phyloP scores from a whole-genome alignment of 1,140 invertebrate genomes.

The Drosophila auraria region DNA sequence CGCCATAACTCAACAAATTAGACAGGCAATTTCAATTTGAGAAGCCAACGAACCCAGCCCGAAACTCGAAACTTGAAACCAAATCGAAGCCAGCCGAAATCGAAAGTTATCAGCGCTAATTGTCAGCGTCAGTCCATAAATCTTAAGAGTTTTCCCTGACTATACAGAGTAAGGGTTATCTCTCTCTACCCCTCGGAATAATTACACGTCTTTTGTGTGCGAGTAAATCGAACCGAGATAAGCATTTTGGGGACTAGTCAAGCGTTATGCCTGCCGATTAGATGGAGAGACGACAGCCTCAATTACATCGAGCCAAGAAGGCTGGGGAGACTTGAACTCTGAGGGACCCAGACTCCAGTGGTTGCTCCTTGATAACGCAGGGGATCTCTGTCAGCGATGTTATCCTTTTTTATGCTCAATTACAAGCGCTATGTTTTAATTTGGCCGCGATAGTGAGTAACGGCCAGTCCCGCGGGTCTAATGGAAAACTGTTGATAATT shows the following conservation, averaged over 20 bases:
- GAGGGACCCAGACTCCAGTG: background rate
- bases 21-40: slow-evolving; percentile 75
- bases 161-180: slow-evolving; percentile 57
- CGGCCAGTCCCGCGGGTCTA: slow-evolving; percentile 41
- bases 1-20: slow-evolving; percentile 75
- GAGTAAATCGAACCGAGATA: slow-evolving; percentile 51
- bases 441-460: slow-evolving; percentile 58
- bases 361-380: slow-evolving; percentile 42
- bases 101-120: slow-evolving; percentile 74
- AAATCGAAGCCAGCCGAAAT: slow-evolving; percentile 24
- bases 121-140: slow-evolving; percentile 70
- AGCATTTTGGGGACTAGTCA: slow-evolving; percentile 69
- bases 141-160: slow-evolving; percentile 48
- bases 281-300: slow-evolving; percentile 65
- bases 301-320: slow-evolving; percentile 45
- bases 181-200: slow-evolving; percentile 46
- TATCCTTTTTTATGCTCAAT: slow-evolving; percentile 75
- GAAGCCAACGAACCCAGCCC: slow-evolving; percentile 2
- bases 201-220: slow-evolving; percentile 57
- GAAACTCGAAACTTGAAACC: slow-evolving; percentile 16
- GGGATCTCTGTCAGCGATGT: slow-evolving; percentile 53
- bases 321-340: background rate
- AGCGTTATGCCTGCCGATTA: slow-evolving; percentile 80
- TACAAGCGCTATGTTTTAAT: slow-evolving; percentile 82
- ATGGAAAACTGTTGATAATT: slow-evolving; percentile 62